Evolutionary conservation across 2,797 vertebrate genomes (phyloP).

Genomic region (Craterocephalus amniculus): DNA sequence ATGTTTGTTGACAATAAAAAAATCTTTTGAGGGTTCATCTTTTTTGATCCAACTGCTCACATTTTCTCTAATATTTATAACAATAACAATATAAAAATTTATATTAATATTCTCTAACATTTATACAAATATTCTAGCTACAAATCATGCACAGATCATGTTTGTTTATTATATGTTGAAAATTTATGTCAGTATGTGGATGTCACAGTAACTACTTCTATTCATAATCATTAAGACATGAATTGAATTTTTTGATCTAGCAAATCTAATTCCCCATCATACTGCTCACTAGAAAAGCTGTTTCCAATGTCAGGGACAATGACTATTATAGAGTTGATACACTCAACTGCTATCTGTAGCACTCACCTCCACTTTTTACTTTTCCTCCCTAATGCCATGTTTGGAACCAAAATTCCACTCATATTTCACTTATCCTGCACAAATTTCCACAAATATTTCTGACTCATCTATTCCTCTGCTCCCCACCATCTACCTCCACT

Average conservation of each 20-base stretch:
- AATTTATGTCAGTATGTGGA: background rate
- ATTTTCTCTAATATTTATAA: too few relatives aligned
- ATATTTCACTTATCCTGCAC: background rate
- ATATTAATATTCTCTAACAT: too few relatives aligned
- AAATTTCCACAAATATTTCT: background rate
- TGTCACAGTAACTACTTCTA: background rate
- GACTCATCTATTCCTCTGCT: background rate
- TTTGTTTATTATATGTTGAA: background rate
- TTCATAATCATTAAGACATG: background rate
- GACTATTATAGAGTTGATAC: background rate
- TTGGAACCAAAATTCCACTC: background rate
- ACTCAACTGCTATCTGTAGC: background rate
- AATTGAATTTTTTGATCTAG: background rate
- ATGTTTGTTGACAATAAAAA: too few relatives aligned
- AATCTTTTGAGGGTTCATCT: too few relatives aligned
- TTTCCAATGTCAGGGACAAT: background rate
- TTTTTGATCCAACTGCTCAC: too few relatives aligned
- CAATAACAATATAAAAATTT: too few relatives aligned
- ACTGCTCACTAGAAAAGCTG: background rate
- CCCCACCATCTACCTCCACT: slow-evolving; percentile 7
- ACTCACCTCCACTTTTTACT: background rate
- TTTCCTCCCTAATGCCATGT: background rate
- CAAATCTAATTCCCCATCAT: background rate
- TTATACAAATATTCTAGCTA: background rate
- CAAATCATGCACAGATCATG: background rate